Conservation (phyloP, 2,113 vertebrate species). For the Petrocephalus zakoni region DNA sequence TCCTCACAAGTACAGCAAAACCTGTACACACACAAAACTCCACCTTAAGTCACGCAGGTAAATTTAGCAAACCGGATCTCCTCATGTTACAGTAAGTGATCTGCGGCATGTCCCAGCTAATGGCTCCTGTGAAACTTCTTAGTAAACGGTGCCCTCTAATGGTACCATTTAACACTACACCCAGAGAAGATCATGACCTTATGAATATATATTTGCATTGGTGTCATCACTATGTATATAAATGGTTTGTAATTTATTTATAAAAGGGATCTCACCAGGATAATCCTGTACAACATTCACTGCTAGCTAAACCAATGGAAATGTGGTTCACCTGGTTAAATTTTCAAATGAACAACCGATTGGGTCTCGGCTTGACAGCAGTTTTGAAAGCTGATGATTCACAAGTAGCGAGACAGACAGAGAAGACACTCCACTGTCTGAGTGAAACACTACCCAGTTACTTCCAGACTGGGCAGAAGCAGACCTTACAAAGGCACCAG, state of each 20-base stretch:
- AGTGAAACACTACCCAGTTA: not conserved
- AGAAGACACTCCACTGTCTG: not conserved
- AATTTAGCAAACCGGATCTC: not conserved
- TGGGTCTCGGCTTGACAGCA: not conserved
- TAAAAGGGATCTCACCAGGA: not conserved
- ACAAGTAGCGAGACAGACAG: not conserved
- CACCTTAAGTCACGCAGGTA: too few species aligned
- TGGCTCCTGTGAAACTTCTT: not conserved
- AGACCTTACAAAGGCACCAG: not conserved
- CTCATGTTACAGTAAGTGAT: not conserved
- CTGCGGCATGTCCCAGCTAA: not conserved
- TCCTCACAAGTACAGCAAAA: not conserved
- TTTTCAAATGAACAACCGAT: not conserved
- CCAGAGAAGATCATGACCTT: not conserved
- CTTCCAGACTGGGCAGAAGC: not conserved
- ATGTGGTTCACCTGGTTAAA: not conserved
- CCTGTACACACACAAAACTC: not conserved
- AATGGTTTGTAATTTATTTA: not conserved
- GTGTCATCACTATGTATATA: not conserved
- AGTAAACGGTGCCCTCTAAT: not conserved
- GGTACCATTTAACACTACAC: not conserved
- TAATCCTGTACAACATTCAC: not conserved
- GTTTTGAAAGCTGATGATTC: constrained; percentile 1
- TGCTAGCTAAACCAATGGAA: not conserved
- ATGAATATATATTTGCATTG: not conserved